Conservation (phyloP, 1,140 invertebrate genomes). For the Brachystomella parvula region DNA sequence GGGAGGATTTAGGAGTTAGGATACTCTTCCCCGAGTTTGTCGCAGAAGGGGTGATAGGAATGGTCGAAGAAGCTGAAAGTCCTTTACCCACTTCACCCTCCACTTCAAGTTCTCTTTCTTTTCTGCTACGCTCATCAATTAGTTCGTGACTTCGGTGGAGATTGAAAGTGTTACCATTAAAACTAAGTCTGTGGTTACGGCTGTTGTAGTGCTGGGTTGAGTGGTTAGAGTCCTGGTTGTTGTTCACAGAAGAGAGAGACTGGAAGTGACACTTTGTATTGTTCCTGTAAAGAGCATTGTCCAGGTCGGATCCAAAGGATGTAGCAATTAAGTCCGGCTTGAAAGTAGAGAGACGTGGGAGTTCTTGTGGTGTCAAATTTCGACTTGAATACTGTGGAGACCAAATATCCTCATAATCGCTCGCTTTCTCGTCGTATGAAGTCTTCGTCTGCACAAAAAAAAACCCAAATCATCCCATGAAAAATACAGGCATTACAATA, state of each 20-base stretch:
- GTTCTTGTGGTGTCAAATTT: conserved; percentile 6
- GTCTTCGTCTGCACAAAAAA: conserved; percentile 32
- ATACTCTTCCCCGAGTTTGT: conserved; percentile 2
- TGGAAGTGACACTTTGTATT: conserved; percentile 24
- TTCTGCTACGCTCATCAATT: not conserved
- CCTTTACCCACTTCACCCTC: not conserved
- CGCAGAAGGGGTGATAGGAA: not conserved
- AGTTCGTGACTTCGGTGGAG: conserved; percentile 1
- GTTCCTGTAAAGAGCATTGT: conserved; percentile 21
- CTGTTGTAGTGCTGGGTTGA: not conserved
- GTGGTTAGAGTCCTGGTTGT: conserved; percentile 11
- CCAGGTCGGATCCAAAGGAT: conserved; percentile 26
- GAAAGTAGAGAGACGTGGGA: conserved; percentile 32
- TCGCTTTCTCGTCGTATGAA: conserved; percentile 63
- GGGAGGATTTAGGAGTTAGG: conserved; percentile 12
- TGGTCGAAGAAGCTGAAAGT: not conserved
- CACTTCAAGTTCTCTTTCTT: not conserved
- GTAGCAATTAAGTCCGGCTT: conserved; percentile 35
- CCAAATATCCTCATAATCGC: conserved; percentile 94
- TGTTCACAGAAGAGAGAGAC: conserved; percentile 15
- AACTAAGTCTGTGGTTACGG: conserved; percentile 31
- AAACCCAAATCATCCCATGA: conserved; percentile 6
- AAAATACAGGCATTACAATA: not conserved
- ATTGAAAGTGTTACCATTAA: conserved; percentile 28
- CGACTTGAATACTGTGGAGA: conserved; percentile 21